A percentile compares a stretch with the other conserved stretches of the same genome.
Conservation (phyloP, 2,797 vertebrate species). For the Sebastes cheni region DNA sequence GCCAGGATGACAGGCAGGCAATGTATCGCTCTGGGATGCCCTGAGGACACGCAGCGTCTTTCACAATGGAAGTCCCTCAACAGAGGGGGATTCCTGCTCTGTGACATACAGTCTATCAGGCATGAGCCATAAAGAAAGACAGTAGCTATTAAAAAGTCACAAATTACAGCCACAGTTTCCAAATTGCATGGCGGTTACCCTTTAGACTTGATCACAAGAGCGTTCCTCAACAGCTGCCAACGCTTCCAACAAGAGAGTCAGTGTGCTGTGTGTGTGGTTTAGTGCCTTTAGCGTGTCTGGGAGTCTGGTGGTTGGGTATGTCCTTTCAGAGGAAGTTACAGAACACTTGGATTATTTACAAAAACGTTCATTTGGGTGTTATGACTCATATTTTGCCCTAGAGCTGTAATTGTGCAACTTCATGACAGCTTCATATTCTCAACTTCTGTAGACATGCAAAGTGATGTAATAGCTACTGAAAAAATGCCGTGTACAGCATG, state of each 20-base stretch:
- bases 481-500: background rate
- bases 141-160: conserved; percentile 3
- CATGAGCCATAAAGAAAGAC: conserved; percentile 35
- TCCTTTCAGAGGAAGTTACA: background rate
- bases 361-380: background rate
- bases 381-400: conserved; percentile 44
- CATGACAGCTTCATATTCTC: background rate
- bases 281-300: conserved; percentile 29
- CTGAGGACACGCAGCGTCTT: conserved; percentile 1
- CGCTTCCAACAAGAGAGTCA: conserved; percentile 40
- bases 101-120: background rate
- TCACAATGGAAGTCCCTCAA: conserved; percentile 55
- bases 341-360: conserved; percentile 16
- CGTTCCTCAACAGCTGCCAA: conserved; percentile 12
- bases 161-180: conserved; percentile 33
- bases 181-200: conserved; percentile 20
- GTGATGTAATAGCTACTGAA: background rate
- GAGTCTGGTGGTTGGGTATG: background rate
- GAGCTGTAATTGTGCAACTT: conserved; percentile 2
- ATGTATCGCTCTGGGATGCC: conserved; percentile 17
- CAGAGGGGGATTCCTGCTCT: conserved; percentile 45
- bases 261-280: conserved; percentile 35
- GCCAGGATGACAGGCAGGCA: conserved; percentile 16
- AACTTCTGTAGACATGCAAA: background rate
- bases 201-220: conserved; percentile 18